Evolutionary conservation across 1,140 invertebrate species (phyloP).

Genomic region (Drosophila pectinifera): DNA sequence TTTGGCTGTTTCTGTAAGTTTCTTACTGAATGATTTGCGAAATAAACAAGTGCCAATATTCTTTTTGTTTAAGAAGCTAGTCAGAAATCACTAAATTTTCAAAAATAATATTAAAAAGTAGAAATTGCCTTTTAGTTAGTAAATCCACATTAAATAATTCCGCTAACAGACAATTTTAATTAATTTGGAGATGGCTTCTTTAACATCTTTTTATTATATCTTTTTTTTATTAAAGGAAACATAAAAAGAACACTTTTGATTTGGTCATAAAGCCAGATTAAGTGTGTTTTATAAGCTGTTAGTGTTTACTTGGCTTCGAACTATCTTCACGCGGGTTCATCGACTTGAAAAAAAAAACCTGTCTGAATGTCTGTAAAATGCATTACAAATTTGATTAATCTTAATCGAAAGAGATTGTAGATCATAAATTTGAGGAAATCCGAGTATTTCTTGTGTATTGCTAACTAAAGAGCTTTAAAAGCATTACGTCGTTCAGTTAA

Average conservation of each 20-base stretch:
- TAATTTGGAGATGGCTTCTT: neutral
- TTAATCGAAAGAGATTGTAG: neutral
- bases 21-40: no score
- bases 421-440: neutral
- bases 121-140: no score
- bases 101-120: no score
- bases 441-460: neutral
- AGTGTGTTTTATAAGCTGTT: no score
- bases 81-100: no score
- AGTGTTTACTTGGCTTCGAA: neutral
- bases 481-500: neutral
- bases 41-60: neutral
- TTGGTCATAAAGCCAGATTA: neutral
- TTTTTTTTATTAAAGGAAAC: no score
- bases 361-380: neutral
- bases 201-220: neutral
- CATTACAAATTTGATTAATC: neutral
- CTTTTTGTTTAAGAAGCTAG: neutral
- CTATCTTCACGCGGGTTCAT: slow-evolving; percentile 1
- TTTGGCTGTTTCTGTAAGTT: neutral
- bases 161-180: neutral
- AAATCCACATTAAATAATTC: no score
- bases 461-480: neutral
- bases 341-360: neutral
- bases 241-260: slow-evolving; percentile 1